Conservation (phyloP, 2,797 vertebrate species). For the Acanthis flammea region DNA sequence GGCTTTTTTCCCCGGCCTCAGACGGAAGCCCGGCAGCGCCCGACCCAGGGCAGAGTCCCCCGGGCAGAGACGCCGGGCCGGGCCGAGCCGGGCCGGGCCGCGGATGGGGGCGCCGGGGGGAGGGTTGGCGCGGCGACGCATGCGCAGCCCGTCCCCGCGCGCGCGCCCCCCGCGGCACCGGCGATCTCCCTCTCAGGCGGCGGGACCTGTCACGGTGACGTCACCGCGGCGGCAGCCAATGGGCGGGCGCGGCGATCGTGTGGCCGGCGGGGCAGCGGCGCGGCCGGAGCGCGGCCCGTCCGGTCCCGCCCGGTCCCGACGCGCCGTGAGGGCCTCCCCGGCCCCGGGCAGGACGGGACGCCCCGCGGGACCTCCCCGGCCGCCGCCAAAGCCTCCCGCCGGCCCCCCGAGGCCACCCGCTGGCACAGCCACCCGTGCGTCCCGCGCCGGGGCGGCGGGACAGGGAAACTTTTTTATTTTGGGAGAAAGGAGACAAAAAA, state of each 20-base stretch:
- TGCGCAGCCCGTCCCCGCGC: background rate
- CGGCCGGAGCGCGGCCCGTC: no score
- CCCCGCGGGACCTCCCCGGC: no score
- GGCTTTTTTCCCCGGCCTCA: background rate
- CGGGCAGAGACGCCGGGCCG: background rate
- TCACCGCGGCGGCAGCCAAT: background rate
- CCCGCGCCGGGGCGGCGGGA: background rate
- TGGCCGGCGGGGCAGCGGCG: background rate
- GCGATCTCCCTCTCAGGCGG: background rate
- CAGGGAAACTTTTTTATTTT: slow-evolving; percentile 21
- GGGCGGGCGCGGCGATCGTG: no score
- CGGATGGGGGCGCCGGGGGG: background rate
- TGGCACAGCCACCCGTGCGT: background rate
- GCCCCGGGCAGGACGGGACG: slow-evolving; percentile 26
- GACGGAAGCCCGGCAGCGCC: no score
- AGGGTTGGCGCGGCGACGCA: background rate
- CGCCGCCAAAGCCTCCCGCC: background rate
- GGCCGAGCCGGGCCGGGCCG: background rate
- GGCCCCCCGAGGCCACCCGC: background rate
- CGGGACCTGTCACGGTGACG: background rate
- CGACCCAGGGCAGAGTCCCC: no score
- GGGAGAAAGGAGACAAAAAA: slow-evolving; percentile 48
- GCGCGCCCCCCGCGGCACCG: background rate
- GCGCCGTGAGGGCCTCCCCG: slow-evolving; percentile 12
- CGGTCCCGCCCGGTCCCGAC: background rate